These are phyloP conservation scores for Pentalonia nigronervosa DNA, from an alignment of 1,140 invertebrate genomes.

Conservation along the genomic window DNA sequence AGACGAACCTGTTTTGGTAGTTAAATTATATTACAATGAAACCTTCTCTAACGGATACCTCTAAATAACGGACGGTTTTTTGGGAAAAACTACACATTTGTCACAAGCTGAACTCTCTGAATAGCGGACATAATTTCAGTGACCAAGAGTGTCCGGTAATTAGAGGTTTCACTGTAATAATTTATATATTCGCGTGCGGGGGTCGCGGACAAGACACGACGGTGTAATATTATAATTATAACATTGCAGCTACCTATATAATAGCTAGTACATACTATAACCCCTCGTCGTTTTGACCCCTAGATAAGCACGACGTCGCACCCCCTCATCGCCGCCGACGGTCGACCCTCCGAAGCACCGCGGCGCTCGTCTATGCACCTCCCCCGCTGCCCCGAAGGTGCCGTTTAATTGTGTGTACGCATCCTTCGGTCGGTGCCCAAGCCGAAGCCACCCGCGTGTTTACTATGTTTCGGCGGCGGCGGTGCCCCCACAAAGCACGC, in stretches of 20 bases:
- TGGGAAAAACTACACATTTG: too few species aligned
- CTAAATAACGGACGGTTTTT: too few species aligned
- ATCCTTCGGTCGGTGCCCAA: background rate
- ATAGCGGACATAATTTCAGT: too few species aligned
- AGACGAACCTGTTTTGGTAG: too few species aligned
- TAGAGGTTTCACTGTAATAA: too few species aligned
- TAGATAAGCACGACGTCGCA: background rate
- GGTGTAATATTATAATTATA: background rate
- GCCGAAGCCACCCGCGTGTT: background rate
- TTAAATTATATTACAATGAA: too few species aligned
- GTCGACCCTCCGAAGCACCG: background rate
- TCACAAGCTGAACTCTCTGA: too few species aligned
- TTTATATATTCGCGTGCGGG: background rate
- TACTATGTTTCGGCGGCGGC: background rate
- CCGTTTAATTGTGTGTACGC: conserved; percentile 25
- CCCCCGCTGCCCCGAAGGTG: background rate
- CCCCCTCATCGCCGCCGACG: background rate
- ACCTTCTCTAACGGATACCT: too few species aligned
- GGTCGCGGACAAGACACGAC: too few species aligned
- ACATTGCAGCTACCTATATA: background rate
- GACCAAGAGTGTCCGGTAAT: too few species aligned
- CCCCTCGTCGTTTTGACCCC: background rate
- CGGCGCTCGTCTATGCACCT: background rate
- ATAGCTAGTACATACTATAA: background rate
- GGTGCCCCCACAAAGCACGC: background rate